Evolutionary conservation across 2,888 invertebrate species (phyloP), one percentile per base, ranked within the genome.

Genomic region (Coremacera marginata): DNA sequence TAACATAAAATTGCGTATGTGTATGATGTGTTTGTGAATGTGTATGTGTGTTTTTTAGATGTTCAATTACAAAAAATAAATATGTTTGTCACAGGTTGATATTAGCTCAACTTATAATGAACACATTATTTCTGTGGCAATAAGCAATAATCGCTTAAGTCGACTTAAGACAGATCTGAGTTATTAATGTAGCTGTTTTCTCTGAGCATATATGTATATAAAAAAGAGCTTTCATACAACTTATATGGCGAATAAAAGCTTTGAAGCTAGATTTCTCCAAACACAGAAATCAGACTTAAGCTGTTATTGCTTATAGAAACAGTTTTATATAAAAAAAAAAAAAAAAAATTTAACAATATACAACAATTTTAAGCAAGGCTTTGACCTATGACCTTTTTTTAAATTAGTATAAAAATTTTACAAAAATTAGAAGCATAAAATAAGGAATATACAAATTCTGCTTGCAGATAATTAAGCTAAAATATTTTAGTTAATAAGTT

Each of bases 391-490:
- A 22, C 16, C 52, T 7, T 22, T 55, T 31, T n/a, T 27, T 31
- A 25, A 27, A 25, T 60, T 7, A 27, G 22, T 2, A 25, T 72
- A 16, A 52, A 4, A 1, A 25, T 52, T 55, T 52, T 52, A 31
- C 52, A 51, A 25, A 71, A 71, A 5, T 25, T 71, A 63, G 19
- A 62, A 73, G 55, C 25, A 63, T 60, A 25, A 60, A 14, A 60
- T 60, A 60, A 25, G 27, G 22, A 63, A 63, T 63, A 63, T 63
- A 63, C 63, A 63, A 63, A 31, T 63, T 34, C 63, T 63, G 27
- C 31, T 63, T 63, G 27, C 25, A 63, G 31, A 60, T 22, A 57
- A 57, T 71, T 57, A 71, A 71, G 71, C 71, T 71, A 60, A 71
- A 49, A 19, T 27, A 71, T 60, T 57, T 71, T 27, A 51, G 19